Base-by-base conservation (phyloP, 2,113 vertebrate species). In the Eptatretus burgeri region DNA sequence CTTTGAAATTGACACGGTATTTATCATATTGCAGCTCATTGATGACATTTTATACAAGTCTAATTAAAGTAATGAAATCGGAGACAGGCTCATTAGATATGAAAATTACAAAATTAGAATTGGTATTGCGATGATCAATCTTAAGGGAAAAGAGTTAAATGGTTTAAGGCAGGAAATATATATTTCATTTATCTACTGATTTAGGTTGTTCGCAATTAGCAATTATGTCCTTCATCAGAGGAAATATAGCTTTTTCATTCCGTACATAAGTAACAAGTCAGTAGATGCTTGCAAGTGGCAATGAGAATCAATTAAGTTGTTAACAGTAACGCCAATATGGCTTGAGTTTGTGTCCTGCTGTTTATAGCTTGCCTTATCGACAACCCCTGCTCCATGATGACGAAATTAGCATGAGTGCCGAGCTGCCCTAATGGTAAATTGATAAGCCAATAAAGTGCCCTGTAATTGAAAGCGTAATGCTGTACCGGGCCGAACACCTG, bases 11-110 rank as follows among this genome's bases (percentile, higher is more conserved):
- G 82, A 79, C 83, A 83, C 77, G 75, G 86, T 85, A 94, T 98
- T 93, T 94, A 94, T 95, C 89, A 95, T 85, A 85, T 81, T 84
- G 82, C 83, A 85, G 82, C 79, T 80, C 93, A 98, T 95, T 95
- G 94, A 98, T 95, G 87, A 98, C 86, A 87, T 88, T 84, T 84
- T 82, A 81, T 83, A 84, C 82, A 86, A 89, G 86, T 85, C 91
- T 95, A 98, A 95, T 98, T 95, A 98, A 87, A 85, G 83, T 84
- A 87, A 98, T 95, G 95, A 87, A 98, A 95, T 95, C 89, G 93
- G 86, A 82, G 89, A 86, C 91, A 95, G 83, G 56, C 84, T 85
- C 89, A 98, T 98, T 95, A 98, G 93, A 98, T 95, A 95, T 95
- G 93, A 88, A 98, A 98, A 98, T 95, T 94, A 94, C 83, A 82